Evolutionary conservation across 2,113 vertebrate genomes (phyloP).

Genomic region (Oncorhynchus clarkii): DNA sequence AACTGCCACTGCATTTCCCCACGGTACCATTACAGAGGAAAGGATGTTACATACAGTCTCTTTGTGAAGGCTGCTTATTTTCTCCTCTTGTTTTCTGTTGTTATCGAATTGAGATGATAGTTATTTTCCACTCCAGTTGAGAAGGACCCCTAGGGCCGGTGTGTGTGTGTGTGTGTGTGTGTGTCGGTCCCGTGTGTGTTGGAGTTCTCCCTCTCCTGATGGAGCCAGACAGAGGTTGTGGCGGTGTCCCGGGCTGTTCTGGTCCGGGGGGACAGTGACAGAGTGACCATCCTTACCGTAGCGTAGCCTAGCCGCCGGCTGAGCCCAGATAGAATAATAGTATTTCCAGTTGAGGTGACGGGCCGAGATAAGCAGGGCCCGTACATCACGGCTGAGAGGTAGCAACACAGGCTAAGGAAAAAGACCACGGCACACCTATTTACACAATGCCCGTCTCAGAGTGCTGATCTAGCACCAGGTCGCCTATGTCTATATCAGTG

Average conservation of each 20-base stretch:
- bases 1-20: neutral
- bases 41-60: too few relatives aligned
- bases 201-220: neutral
- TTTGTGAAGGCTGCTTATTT: too few relatives aligned
- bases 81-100: too few relatives aligned
- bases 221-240: neutral
- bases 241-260: neutral
- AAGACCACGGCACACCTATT: neutral
- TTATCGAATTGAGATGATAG: too few relatives aligned
- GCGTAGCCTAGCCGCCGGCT: neutral
- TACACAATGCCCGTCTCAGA: neutral
- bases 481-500: too few relatives aligned
- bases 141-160: neutral
- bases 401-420: neutral
- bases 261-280: neutral
- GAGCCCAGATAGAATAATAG: neutral
- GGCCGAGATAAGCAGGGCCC: neutral
- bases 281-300: neutral
- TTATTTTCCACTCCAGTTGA: too few relatives aligned
- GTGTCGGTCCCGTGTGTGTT: neutral
- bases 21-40: neutral
- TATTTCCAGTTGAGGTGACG: neutral
- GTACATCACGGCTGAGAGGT: neutral
- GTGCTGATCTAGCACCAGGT: neutral
- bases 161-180: constrained; percentile 2